Conservation (phyloP, 2,797 vertebrate genomes). For the Garrulus glandarius region DNA sequence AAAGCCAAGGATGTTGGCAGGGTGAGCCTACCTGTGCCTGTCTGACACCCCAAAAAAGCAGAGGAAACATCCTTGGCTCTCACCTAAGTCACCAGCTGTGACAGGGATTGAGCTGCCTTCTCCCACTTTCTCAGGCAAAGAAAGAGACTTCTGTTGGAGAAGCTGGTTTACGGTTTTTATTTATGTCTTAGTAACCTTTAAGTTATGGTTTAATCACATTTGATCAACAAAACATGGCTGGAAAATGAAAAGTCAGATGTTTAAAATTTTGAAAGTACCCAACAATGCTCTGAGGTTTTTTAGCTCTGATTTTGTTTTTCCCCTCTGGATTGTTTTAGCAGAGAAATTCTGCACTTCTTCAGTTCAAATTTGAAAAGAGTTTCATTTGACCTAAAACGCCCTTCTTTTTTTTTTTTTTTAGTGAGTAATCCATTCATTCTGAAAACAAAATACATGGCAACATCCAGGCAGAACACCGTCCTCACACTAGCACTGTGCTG, state of each 20-base stretch:
- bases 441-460: neutral
- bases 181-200: neutral
- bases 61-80: neutral
- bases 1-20: neutral
- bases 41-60: neutral
- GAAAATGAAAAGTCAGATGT: neutral
- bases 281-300: neutral
- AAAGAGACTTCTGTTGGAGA: neutral
- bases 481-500: fast-evolving
- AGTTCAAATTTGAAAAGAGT: neutral
- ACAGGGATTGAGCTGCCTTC: neutral
- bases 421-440: neutral
- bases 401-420: neutral
- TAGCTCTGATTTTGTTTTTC: neutral
- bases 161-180: neutral
- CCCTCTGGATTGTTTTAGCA: neutral
- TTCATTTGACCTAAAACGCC: neutral
- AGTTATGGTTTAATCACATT: neutral
- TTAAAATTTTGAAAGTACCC: neutral
- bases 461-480: neutral
- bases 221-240: neutral
- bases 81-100: neutral
- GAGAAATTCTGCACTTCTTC: neutral
- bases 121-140: neutral
- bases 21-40: neutral